These are phyloP conservation scores for Leptodirus hochenwartii DNA, from an alignment of 2,888 invertebrate genomes.

Conservation along the genomic window DNA sequence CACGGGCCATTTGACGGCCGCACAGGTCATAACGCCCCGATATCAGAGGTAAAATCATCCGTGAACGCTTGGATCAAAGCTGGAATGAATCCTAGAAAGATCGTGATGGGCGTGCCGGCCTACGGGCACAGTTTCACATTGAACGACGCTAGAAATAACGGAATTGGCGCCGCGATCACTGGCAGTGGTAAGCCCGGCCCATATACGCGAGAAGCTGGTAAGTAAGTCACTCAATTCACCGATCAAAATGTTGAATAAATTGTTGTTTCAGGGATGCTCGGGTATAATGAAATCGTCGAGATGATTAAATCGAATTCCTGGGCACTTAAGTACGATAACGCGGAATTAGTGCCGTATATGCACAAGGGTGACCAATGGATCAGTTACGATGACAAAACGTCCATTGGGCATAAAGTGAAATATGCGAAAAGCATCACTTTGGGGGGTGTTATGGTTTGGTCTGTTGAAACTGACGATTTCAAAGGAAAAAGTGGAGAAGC, in stretches of 20 bases:
- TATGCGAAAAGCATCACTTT: conserved; percentile 27
- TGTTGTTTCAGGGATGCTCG: too few species aligned
- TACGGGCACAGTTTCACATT: conserved; percentile 52
- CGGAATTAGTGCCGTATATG: conserved; percentile 27
- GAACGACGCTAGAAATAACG: conserved; percentile 22
- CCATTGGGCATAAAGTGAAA: too few species aligned
- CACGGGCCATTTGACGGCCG: conserved; percentile 34
- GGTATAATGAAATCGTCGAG: conserved; percentile 18
- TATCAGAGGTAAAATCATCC: conserved; percentile 4
- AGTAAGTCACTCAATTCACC: too few species aligned
- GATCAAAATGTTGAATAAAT: too few species aligned
- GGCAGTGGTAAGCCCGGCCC: conserved; percentile 41
- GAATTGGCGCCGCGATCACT: conserved; percentile 33
- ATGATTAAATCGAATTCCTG: conserved; percentile 14
- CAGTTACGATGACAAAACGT: conserved; percentile 27
- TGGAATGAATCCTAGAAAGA: conserved; percentile 39
- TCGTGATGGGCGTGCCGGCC: conserved; percentile 47
- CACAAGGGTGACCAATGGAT: conserved; percentile 23
- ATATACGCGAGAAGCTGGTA: conserved; percentile 41
- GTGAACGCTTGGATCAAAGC: conserved; percentile 32
- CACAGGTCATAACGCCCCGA: background rate
- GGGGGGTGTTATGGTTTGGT: conserved; percentile 60
- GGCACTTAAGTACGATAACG: conserved; percentile 19
- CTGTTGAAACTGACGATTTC: conserved; percentile 65
- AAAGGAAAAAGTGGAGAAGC: too few species aligned